A percentile compares a stretch with the other conserved stretches of the same genome.
Evolutionary conservation across 2,888 invertebrate genomes (phyloP).

Genomic region (Ormyrus rosae): DNA sequence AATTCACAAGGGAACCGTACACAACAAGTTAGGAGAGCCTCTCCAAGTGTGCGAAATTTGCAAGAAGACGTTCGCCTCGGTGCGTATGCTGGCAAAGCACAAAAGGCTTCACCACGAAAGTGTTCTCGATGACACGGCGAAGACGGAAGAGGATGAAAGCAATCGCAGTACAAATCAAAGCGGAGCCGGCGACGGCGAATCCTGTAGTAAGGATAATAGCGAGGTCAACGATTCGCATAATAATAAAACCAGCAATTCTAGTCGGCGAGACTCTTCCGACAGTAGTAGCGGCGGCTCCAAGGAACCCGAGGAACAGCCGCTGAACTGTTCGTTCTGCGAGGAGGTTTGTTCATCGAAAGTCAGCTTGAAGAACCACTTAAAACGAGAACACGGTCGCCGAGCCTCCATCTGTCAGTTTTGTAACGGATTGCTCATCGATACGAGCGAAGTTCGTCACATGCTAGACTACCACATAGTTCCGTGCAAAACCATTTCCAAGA

Average conservation of each 20-base stretch:
- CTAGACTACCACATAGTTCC: constrained; percentile 61
- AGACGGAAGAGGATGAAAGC: not conserved
- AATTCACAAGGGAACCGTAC: constrained; percentile 37
- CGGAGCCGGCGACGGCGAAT: not conserved
- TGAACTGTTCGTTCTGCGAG: constrained; percentile 51
- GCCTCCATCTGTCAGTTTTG: constrained; percentile 63
- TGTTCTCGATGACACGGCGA: not conserved
- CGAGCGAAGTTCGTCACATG: constrained; percentile 62
- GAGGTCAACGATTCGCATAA: constrained; percentile 31
- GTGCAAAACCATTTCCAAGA: constrained; percentile 28
- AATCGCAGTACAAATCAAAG: not conserved
- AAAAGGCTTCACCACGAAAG: constrained; percentile 34
- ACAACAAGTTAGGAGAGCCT: not conserved
- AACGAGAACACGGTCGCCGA: constrained; percentile 56
- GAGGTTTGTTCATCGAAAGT: constrained; percentile 51
- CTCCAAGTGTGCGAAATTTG: constrained; percentile 59
- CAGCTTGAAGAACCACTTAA: constrained; percentile 59
- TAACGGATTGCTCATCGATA: constrained; percentile 58
- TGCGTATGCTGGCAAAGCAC: constrained; percentile 49
- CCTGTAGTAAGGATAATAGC: constrained; percentile 3
- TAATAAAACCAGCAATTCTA: constrained; percentile 8
- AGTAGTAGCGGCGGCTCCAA: constrained; percentile 44
- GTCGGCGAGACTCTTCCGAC: constrained; percentile 49
- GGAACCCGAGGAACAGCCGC: constrained; percentile 42
- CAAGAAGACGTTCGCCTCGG: constrained; percentile 54